Evolutionary conservation across 1,140 invertebrate species (phyloP).

Genomic region (Pseudoatta argentina): DNA sequence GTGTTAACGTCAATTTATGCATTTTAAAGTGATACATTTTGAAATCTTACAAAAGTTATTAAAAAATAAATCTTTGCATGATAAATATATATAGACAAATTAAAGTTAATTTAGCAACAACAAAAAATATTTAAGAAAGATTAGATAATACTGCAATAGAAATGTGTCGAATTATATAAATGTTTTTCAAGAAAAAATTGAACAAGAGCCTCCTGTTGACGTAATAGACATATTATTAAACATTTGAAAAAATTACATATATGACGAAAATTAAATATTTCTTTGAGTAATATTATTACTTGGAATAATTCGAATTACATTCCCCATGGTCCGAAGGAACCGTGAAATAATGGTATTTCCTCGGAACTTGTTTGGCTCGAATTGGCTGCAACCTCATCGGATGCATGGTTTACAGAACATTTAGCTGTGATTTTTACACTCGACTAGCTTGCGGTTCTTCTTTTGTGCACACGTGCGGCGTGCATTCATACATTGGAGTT

Average conservation of each 20-base stretch:
- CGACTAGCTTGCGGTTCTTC: conserved; percentile 20
- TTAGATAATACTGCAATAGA: not conserved
- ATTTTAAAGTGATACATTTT: not conserved
- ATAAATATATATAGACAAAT: not conserved
- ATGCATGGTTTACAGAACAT: conserved; percentile 50
- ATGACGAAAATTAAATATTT: not conserved
- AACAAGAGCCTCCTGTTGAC: not conserved
- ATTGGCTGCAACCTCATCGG: conserved; percentile 29
- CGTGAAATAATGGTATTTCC: conserved; percentile 29
- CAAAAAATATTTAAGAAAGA: not conserved
- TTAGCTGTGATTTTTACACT: conserved; percentile 53
- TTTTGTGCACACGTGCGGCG: not conserved
- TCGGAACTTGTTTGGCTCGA: conserved; percentile 25
- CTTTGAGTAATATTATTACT: not conserved
- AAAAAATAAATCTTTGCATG: not conserved
- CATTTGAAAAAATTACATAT: not conserved
- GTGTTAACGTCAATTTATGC: not conserved
- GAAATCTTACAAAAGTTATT: not conserved
- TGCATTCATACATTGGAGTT: not conserved
- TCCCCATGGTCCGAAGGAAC: conserved; percentile 5
- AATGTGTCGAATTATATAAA: not conserved
- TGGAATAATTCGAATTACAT: conserved; percentile 4
- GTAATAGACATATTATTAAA: not conserved
- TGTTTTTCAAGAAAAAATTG: not conserved
- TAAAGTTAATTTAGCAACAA: not conserved